These are phyloP conservation scores for Andrena minutula DNA, from an alignment of 2,888 invertebrate species.

Conservation along the genomic window DNA sequence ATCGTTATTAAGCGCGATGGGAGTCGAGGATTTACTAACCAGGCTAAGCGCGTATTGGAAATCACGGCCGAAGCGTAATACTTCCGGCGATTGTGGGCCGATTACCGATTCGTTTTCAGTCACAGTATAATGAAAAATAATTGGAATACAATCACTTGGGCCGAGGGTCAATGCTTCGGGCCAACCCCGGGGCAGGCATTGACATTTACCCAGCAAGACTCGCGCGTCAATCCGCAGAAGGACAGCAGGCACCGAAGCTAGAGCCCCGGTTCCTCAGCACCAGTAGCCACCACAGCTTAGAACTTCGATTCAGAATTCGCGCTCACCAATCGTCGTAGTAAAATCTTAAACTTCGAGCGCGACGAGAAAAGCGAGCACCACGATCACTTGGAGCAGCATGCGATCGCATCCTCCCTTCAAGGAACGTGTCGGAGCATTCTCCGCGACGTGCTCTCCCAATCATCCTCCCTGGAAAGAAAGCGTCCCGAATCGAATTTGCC, in stretches of 20 bases:
- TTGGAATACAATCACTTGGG: conserved; percentile 81
- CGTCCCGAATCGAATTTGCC: conserved; percentile 51
- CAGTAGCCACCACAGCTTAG: not conserved
- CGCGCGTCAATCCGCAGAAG: conserved; percentile 42
- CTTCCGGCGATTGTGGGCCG: conserved; percentile 82
- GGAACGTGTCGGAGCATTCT: conserved; percentile 14
- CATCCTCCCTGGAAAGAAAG: conserved; percentile 21
- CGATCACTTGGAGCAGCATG: not conserved
- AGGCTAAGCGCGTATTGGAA: not conserved
- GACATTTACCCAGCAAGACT: conserved; percentile 65
- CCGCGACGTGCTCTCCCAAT: conserved; percentile 1
- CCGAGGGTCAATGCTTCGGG: conserved; percentile 77
- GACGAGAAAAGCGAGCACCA: not conserved
- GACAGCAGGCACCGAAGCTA: not conserved
- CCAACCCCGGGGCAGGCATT: conserved; percentile 71
- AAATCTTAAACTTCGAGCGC: not conserved
- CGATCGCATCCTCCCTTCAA: not conserved
- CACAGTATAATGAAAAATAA: conserved; percentile 76
- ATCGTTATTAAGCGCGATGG: too few species aligned
- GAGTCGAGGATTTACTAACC: not conserved
- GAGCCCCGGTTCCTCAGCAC: not conserved
- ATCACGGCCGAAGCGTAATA: conserved; percentile 31
- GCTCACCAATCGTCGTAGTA: not conserved
- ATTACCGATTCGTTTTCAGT: conserved; percentile 81
- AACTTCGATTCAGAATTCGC: not conserved